Conservation (phyloP, 2,888 invertebrate genomes). For the Acanthoscelides obtectus region DNA sequence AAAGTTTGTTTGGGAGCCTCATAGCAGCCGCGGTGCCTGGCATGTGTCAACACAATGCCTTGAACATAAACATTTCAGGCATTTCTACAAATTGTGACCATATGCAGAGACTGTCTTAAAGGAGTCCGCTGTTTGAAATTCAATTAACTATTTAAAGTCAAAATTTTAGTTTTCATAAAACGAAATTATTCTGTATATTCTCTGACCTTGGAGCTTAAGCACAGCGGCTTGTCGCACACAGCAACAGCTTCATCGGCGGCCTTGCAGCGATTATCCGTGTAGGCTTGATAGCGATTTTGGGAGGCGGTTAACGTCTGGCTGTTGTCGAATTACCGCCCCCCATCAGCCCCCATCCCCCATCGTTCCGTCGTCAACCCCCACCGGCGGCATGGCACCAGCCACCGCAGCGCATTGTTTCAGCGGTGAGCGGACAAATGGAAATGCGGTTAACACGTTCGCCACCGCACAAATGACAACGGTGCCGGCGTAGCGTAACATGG, state of each 20-base stretch:
- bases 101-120: too few relatives aligned
- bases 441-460: constrained; percentile 50
- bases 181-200: too few relatives aligned
- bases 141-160: too few relatives aligned
- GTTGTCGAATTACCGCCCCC: background rate
- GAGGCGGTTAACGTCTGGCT: background rate
- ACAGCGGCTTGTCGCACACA: background rate
- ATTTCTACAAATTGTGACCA: too few relatives aligned
- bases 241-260: background rate
- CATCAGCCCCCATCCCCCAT: background rate
- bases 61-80: too few relatives aligned
- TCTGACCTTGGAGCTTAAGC: background rate
- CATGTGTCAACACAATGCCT: too few relatives aligned
- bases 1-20: too few relatives aligned
- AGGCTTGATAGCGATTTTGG: background rate
- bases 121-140: too few relatives aligned
- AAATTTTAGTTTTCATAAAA: too few relatives aligned
- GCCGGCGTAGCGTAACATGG: background rate
- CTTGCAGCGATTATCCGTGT: background rate
- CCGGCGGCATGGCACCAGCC: constrained; percentile 16
- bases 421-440: constrained; percentile 48
- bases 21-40: too few relatives aligned
- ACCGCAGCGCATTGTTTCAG: constrained; percentile 49
- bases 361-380: constrained; percentile 16
- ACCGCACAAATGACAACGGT: constrained; percentile 26